These are phyloP conservation scores for Agonopterix alstromeriana DNA, from an alignment of 2,888 invertebrate genomes.

Conservation along the genomic window DNA sequence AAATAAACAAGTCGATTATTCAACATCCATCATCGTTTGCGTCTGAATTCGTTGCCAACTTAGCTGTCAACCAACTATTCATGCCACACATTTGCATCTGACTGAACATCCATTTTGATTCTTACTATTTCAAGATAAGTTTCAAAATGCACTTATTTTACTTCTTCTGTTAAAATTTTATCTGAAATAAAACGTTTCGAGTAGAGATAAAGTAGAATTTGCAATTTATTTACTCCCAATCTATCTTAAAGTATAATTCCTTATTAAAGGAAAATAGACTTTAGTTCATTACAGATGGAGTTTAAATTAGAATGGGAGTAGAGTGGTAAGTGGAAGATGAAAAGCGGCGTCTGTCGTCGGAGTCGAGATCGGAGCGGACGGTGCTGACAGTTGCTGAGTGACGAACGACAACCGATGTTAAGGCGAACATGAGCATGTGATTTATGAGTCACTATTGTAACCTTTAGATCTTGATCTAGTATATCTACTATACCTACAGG, in stretches of 20 bases:
- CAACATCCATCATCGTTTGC: constrained; percentile 10
- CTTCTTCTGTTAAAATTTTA: neutral
- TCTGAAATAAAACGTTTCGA: constrained; percentile 2
- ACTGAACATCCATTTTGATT: neutral
- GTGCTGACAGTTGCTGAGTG: constrained; percentile 12
- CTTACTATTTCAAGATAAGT: neutral
- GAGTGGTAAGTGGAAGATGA: constrained; percentile 9
- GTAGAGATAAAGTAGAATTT: constrained; percentile 10
- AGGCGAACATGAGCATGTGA: constrained; percentile 1
- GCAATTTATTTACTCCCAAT: neutral
- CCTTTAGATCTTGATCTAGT: too few species aligned
- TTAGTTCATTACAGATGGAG: neutral
- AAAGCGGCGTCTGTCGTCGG: constrained; percentile 13
- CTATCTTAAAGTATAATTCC: constrained; percentile 7
- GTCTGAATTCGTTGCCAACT: constrained; percentile 9
- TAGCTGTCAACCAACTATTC: neutral
- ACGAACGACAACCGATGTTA: constrained; percentile 10
- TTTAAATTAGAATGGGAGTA: constrained; percentile 1
- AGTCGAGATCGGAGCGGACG: constrained; percentile 6
- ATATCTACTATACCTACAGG: too few species aligned
- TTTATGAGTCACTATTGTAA: constrained; percentile 1
- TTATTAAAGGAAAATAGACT: constrained; percentile 4
- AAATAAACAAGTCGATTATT: constrained; percentile 4
- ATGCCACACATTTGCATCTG: neutral
- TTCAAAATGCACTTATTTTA: too few species aligned